A percentile compares a stretch with the other conserved stretches of the same genome.
phyloP scores from a whole-genome alignment of 2,797 vertebrate genomes.

The Apogon talboti region DNA sequence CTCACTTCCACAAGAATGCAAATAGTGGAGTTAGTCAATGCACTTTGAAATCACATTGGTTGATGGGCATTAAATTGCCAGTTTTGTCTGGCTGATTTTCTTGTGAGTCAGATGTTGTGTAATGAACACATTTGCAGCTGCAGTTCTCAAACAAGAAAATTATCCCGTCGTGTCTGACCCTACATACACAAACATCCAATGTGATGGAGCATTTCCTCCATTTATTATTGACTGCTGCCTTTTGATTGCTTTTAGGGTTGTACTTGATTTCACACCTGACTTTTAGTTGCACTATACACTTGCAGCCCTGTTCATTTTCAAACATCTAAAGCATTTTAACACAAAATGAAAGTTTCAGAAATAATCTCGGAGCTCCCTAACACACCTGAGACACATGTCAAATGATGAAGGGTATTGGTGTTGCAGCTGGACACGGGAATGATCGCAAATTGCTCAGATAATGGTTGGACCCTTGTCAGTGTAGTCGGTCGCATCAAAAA shows the following conservation, averaged over 20 bases:
- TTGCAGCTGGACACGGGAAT: too few relatives aligned
- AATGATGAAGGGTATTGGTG: too few relatives aligned
- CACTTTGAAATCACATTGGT: neutral
- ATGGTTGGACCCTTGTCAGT: too few relatives aligned
- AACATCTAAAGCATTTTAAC: too few relatives aligned
- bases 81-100: conserved; percentile 13
- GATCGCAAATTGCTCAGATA: too few relatives aligned
- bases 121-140: conserved; percentile 1
- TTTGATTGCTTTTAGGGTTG: neutral
- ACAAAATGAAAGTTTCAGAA: too few relatives aligned
- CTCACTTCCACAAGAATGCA: conserved; percentile 11
- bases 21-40: neutral
- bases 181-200: neutral
- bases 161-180: neutral
- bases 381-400: too few relatives aligned
- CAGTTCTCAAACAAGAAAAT: conserved; percentile 4
- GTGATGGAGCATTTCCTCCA: neutral
- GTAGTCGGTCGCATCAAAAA: too few relatives aligned
- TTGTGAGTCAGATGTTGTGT: conserved; percentile 7
- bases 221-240: too few relatives aligned
- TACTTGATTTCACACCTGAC: neutral
- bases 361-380: too few relatives aligned
- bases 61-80: conserved; percentile 4
- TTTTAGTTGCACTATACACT: neutral
- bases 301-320: too few relatives aligned